Evolutionary conservation across 2,888 invertebrate genomes (phyloP), one percentile per base, ranked within the genome.

Genomic region (Linyphia triangularis): DNA sequence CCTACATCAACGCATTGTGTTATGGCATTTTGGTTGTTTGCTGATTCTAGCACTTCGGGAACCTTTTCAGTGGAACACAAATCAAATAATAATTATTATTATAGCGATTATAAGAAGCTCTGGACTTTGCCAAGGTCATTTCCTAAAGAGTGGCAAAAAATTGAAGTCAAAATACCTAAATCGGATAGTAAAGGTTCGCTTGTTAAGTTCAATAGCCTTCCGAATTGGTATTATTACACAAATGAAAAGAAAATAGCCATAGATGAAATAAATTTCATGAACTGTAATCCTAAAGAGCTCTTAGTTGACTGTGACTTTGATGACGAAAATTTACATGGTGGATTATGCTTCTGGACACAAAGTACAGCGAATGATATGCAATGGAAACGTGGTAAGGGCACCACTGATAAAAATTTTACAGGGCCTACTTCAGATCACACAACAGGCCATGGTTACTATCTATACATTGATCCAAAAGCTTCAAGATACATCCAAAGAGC

Each of bases 361-460:
- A 28, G 13, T 13, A 19, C 13, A 16, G 3, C 19, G 13, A 24
- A 6, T 16, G 5, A 0, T 1, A n/a, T 77, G 13, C 24, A 79
- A 13, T 90, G 90, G 90, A 78, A 33, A n/a, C 86, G 89, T 28
- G 40, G 33, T 33, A 82, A 78, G 4, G 83, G 89, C 16, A 30
- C 57, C 2, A 89, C 89, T 7, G 19, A 1, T 3, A 2, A 10
- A 2, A 85, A 83, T 26, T 83, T 79, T 37, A 89, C 89, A 9
- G 89, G 90, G 7, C 90, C 90, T 7, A 85, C 90, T n/a, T 83
- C 90, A 7, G 90, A 90, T 78, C 90, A 90, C 40, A 90, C 90
- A 22, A 84, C 86, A 10, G 90, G 90, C 6, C 24, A 72, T 22
- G 90, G 90, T 4, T 84, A 78, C 65, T 90, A 89, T 24, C 16